phyloP scores from a whole-genome alignment of 2,888 invertebrate species.

The Dolomedes plantarius region DNA sequence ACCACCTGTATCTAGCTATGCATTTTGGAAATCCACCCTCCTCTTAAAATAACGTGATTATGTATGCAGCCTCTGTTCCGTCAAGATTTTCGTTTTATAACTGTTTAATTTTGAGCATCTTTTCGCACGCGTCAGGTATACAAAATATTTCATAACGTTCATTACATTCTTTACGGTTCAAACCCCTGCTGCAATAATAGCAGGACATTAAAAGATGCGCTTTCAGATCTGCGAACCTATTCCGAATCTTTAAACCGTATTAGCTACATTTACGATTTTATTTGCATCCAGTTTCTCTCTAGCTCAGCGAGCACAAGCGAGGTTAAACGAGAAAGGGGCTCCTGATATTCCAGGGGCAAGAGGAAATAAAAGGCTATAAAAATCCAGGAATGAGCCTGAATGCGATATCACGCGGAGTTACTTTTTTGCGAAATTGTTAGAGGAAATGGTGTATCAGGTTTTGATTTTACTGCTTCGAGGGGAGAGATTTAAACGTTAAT shows the following conservation, averaged over 20 bases:
- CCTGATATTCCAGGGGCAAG: background rate
- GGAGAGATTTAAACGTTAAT: background rate
- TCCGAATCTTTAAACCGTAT: background rate
- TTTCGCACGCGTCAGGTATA: no score
- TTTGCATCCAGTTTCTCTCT: background rate
- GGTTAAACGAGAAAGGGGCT: background rate
- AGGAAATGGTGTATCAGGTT: background rate
- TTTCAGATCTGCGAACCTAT: no score
- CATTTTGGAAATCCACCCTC: no score
- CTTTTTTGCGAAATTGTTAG: background rate
- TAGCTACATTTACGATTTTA: background rate
- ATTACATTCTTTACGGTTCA: no score
- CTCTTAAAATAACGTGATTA: no score
- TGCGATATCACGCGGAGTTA: background rate
- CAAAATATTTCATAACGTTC: no score
- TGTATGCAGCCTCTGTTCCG: no score
- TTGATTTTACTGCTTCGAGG: background rate
- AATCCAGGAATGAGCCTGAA: background rate
- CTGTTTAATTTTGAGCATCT: no score
- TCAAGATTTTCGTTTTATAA: no score
- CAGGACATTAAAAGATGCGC: no score
- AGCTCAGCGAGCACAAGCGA: background rate
- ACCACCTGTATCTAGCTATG: no score
- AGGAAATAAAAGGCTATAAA: slow-evolving; percentile 6
- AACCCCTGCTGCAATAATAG: no score